Conservation (phyloP, 2,113 vertebrate species). For the Scalopus aquaticus region DNA sequence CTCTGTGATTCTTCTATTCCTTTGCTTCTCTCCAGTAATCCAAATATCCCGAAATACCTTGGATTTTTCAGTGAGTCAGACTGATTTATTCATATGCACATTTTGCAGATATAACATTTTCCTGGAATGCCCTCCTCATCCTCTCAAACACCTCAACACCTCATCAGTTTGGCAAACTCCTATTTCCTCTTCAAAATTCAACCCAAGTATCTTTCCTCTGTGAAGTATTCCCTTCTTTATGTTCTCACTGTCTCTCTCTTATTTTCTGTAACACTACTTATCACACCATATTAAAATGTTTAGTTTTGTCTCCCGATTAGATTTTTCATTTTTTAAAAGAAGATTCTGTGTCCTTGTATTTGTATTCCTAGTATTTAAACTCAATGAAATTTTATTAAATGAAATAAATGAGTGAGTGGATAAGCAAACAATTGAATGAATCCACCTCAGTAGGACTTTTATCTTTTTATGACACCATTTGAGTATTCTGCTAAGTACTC, state of each 20-base stretch:
- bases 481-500: neutral
- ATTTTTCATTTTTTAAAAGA: slow-evolving; percentile 40
- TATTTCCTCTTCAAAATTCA: slow-evolving; percentile 5
- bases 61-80: neutral
- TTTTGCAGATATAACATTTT: neutral
- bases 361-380: slow-evolving; percentile 19
- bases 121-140: neutral
- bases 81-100: neutral
- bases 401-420: neutral
- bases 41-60: neutral
- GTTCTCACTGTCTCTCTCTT: neutral
- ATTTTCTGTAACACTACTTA: neutral
- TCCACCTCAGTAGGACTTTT: neutral
- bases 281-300: neutral
- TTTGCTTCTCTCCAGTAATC: neutral
- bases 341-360: slow-evolving; percentile 9
- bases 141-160: neutral
- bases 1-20: neutral
- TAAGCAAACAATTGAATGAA: neutral
- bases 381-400: slow-evolving; percentile 11
- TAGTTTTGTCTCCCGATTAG: neutral
- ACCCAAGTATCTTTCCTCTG: neutral
- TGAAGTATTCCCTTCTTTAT: neutral
- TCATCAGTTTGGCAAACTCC: neutral
- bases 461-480: neutral